A percentile compares a stretch with the other conserved stretches of the same genome.
Evolutionary conservation across 1,140 invertebrate genomes (phyloP).

Genomic region (Scaptomyza montana): DNA sequence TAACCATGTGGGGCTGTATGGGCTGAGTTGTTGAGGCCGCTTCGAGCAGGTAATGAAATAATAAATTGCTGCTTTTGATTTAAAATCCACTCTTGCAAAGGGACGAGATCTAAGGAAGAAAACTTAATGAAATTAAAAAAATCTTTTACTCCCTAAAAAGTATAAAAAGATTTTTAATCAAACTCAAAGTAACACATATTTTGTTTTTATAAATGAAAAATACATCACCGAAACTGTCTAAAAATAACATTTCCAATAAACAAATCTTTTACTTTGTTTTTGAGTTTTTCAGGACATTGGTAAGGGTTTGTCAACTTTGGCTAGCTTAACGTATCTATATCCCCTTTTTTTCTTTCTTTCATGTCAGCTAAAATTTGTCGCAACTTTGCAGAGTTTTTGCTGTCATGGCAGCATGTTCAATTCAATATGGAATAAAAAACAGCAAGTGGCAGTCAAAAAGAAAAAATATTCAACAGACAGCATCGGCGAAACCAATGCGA

Average conservation of each 20-base stretch:
- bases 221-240: no score
- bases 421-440: slow-evolving; percentile 22
- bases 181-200: no score
- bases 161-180: no score
- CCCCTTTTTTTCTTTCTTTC: background rate
- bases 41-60: slow-evolving; percentile 71
- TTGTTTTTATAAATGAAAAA: no score
- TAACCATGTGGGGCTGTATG: background rate
- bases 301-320: background rate
- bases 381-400: slow-evolving; percentile 26
- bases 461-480: slow-evolving; percentile 18
- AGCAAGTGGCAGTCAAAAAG: slow-evolving; percentile 4
- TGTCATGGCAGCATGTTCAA: slow-evolving; percentile 55
- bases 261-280: no score
- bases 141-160: no score
- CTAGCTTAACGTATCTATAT: background rate
- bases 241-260: no score
- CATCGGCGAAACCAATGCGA: slow-evolving; percentile 86
- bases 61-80: slow-evolving; percentile 69
- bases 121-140: no score
- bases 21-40: background rate
- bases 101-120: no score
- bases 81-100: slow-evolving; percentile 2
- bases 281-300: no score
- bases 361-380: slow-evolving; percentile 15